Percentiles rank a stretch among this genome's conserved stretches.
Evolutionary conservation across 2,113 vertebrate species (phyloP).

Genomic region (Setophaga kirtlandii): DNA sequence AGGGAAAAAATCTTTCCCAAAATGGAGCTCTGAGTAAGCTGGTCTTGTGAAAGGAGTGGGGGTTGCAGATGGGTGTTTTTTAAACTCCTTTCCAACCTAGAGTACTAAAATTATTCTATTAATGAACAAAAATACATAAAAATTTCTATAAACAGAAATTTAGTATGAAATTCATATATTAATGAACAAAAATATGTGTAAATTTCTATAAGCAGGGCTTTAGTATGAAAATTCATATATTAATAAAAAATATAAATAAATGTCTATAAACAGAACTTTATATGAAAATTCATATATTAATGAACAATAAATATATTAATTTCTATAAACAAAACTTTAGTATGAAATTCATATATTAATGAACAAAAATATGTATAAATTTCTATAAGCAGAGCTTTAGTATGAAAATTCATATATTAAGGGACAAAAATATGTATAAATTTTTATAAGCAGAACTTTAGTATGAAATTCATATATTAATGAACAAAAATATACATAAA

Average conservation of each 20-base stretch:
- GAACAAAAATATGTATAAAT: background rate
- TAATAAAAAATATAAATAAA: too few relatives aligned
- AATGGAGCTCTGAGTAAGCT: accelerated
- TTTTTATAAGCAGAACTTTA: background rate
- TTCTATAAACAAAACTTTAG: background rate
- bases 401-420: background rate
- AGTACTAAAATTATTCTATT: background rate
- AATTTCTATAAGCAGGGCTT: too few relatives aligned
- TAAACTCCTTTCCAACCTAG: background rate
- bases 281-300: too few relatives aligned
- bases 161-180: too few relatives aligned
- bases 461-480: too few relatives aligned
- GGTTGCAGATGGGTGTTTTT: background rate
- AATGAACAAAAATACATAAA: background rate
- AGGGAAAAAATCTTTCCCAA: background rate
- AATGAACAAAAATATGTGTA: too few relatives aligned
- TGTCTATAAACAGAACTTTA: too few relatives aligned
- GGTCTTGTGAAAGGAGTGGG: accelerated
- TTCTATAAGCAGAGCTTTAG: background rate
- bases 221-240: too few relatives aligned
- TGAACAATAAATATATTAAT: too few relatives aligned
- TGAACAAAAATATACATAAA: background rate
- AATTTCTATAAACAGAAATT: background rate
- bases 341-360: too few relatives aligned
- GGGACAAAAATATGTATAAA: background rate